A percentile compares a stretch with the other conserved stretches of the same genome.
Conservation (phyloP, 2,888 invertebrate genomes). For the Charanyca ferruginea region DNA sequence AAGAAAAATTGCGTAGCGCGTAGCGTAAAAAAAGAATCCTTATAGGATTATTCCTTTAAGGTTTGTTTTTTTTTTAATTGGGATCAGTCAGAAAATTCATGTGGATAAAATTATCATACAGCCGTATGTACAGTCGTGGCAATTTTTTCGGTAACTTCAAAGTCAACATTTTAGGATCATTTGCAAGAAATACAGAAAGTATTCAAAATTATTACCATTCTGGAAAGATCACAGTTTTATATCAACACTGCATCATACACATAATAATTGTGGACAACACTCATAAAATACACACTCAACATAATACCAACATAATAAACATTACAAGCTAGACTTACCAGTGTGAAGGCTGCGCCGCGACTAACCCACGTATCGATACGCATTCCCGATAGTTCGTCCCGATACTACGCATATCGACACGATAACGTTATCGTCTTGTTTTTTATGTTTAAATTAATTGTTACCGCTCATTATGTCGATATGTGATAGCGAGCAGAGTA, state of each 20-base stretch:
- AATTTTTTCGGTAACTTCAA: too few relatives aligned
- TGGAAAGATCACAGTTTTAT: neutral
- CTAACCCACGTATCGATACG: conserved; percentile 23
- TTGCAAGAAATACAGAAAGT: too few relatives aligned
- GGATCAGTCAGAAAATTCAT: too few relatives aligned
- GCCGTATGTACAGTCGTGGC: too few relatives aligned
- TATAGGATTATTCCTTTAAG: too few relatives aligned
- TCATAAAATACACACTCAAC: neutral
- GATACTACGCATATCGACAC: conserved; percentile 22
- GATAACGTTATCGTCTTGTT: conserved; percentile 47
- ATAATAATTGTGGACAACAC: neutral
- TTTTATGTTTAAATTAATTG: conserved; percentile 48
- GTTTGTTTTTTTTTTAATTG: too few relatives aligned
- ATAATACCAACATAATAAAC: neutral
- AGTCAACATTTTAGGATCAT: too few relatives aligned
- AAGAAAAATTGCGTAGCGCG: too few relatives aligned
- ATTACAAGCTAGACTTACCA: conserved; percentile 38
- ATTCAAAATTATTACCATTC: neutral
- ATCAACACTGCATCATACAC: neutral
- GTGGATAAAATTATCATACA: too few relatives aligned
- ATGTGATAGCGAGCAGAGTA: conserved; percentile 8
- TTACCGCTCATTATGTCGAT: conserved; percentile 31
- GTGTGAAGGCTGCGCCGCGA: conserved; percentile 26
- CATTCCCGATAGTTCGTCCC: conserved; percentile 9
- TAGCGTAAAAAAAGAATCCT: too few relatives aligned